Base-by-base conservation (phyloP, 2,113 vertebrate species). In the Casuarius casuarius region DNA sequence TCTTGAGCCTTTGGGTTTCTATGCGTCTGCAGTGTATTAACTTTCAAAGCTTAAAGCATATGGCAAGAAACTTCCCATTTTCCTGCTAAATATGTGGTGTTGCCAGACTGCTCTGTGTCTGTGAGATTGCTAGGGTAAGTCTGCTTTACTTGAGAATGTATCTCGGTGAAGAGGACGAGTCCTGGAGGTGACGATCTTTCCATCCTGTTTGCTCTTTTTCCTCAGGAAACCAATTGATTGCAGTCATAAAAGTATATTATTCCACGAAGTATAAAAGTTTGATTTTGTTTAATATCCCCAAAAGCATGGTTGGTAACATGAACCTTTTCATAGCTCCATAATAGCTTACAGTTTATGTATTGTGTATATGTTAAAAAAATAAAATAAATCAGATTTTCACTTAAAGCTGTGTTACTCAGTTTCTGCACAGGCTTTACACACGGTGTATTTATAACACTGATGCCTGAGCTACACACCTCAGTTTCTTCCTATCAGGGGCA, bases 381-480 rank as follows among this genome's bases (percentile, higher is more conserved):
- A 38, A 38, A 38, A 16, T 46, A 6, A 18, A 58, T 58, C 9
- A 14, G 2, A 0, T 3, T 42, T 58, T 63, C 10, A 35, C 71
- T 92, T 49, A 18, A 46, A 79, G 42, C 3, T 14, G 0, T 61
- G 18, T 31, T 52, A 40, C 76, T 38, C 2, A 3, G 38, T 65
- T 88, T 85, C 71, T 86, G 48, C 35, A 67, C 40, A 79, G 82
- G 35, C 8, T 81, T 10, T 72, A 5, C 25, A 7, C 40, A n/a
- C 8, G 38, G 22, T 19, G 21, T 31, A 35, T 66, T 84, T 72
- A 48, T 86, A 94, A 70, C 54, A 28, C 18, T 86, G 76, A 51
- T 0, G 0, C 14, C 44, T 84, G 68, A 23, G 17, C 35, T 66
- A 25, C 22, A 8, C 62, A 40, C 51, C n/a, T 89, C 52, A 44